A percentile compares a stretch with the other conserved stretches of the same genome.
Evolutionary conservation across 1,140 invertebrate genomes (phyloP).

Genomic region (Saccostrea cuccullata): DNA sequence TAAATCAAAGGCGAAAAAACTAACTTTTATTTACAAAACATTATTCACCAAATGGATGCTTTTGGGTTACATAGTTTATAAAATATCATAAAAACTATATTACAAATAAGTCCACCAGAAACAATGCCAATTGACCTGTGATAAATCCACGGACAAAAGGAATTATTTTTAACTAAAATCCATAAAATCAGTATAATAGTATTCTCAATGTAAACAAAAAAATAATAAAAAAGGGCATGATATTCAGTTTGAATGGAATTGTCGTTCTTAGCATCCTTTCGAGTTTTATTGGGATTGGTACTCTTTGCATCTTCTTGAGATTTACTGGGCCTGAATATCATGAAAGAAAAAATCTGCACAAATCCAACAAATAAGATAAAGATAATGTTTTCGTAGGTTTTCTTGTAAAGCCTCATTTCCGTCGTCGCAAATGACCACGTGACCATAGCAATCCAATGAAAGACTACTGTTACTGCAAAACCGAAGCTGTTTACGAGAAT

Average conservation of each 20-base stretch:
- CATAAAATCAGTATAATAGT: neutral
- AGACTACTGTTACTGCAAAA: neutral
- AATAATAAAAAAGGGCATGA: constrained; percentile 2
- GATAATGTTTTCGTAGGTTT: neutral
- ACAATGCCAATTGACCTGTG: neutral
- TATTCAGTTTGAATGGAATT: neutral
- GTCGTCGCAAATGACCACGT: constrained; percentile 32
- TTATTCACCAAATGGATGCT: neutral
- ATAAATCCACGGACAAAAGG: constrained; percentile 6
- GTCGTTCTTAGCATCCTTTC: too few species aligned
- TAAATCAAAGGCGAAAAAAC: too few species aligned
- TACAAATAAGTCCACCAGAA: neutral
- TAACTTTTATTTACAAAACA: too few species aligned
- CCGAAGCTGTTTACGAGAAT: neutral
- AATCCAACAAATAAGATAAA: constrained; percentile 22
- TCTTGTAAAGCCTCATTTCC: neutral
- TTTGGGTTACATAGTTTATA: constrained; percentile 35
- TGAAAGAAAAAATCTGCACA: constrained; percentile 36
- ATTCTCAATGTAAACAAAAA: constrained; percentile 24
- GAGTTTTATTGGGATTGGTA: too few species aligned
- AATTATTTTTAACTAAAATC: neutral
- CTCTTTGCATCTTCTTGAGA: neutral
- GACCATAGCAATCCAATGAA: constrained; percentile 23
- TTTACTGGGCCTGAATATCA: neutral
- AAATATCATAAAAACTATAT: constrained; percentile 18